Conservation (phyloP, 2,888 invertebrate species). For the Machimus rusticus region DNA sequence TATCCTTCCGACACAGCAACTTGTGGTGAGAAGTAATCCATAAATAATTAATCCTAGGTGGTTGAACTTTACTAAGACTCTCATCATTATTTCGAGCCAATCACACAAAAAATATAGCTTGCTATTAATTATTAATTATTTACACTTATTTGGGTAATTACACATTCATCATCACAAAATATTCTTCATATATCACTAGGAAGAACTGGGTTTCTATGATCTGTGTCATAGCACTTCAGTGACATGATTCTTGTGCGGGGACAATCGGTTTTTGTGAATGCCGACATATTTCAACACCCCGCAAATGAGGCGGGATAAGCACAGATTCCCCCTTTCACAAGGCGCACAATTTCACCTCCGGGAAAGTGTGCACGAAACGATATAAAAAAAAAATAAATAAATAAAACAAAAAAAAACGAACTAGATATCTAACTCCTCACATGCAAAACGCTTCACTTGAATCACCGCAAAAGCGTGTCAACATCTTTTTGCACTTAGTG, state of each 20-base stretch:
- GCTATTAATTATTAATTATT: background rate
- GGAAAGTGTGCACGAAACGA: too few relatives aligned
- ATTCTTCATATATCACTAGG: background rate
- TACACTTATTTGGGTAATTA: background rate
- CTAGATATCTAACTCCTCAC: constrained; percentile 2
- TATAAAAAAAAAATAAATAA: too few relatives aligned
- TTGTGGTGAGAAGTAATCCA: constrained; percentile 59
- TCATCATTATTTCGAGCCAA: constrained; percentile 32
- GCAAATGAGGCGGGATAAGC: constrained; percentile 3
- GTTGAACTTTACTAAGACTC: constrained; percentile 60
- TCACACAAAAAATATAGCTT: background rate
- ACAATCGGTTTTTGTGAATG: background rate
- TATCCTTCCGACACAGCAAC: constrained; percentile 57
- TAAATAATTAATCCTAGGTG: constrained; percentile 62
- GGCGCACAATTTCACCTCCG: too few relatives aligned
- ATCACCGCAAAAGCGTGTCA: constrained; percentile 39
- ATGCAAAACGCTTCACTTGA: constrained; percentile 29
- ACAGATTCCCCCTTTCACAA: background rate
- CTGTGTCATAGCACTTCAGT: constrained; percentile 27
- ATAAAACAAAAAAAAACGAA: background rate
- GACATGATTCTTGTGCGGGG: background rate
- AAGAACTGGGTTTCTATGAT: constrained; percentile 11
- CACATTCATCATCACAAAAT: background rate
- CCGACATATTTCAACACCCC: constrained; percentile 17
- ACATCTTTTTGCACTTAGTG: constrained; percentile 38